These are phyloP conservation scores for Trichogramma pretiosum DNA, from an alignment of 1,140 invertebrate genomes.

Conservation along the genomic window DNA sequence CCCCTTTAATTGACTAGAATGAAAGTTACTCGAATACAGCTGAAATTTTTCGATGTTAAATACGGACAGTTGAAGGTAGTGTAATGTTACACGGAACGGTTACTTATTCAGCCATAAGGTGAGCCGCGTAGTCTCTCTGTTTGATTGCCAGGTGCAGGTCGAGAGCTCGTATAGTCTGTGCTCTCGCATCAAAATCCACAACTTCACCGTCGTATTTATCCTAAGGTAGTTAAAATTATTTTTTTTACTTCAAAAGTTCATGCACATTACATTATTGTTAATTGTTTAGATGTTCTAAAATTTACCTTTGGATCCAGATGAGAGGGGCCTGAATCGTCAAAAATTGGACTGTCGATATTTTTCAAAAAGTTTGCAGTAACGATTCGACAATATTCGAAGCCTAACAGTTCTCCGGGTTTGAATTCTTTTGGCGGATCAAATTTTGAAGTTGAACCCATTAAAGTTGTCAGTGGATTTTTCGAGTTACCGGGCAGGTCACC, in stretches of 20 bases:
- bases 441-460: conserved; percentile 29
- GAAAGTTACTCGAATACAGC: no score
- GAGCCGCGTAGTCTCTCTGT: conserved; percentile 37
- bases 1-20: neutral
- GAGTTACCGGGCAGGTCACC: conserved; percentile 36
- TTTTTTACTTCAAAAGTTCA: no score
- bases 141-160: conserved; percentile 38
- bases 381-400: conserved; percentile 38
- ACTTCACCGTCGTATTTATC: no score
- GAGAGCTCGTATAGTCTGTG: conserved; percentile 33
- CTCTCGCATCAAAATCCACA: conserved; percentile 15
- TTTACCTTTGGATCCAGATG: neutral
- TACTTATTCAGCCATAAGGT: conserved; percentile 34
- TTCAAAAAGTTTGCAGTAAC: conserved; percentile 36
- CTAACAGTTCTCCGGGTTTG: conserved; percentile 36
- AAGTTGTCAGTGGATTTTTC: conserved; percentile 16
- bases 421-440: conserved; percentile 27
- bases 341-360: conserved; percentile 16
- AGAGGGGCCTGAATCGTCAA: neutral
- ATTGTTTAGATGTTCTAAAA: no score
- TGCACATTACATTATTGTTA: no score
- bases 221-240: no score
- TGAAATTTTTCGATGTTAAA: no score
- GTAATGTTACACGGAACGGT: no score
- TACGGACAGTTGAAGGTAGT: no score